A percentile compares a stretch with the other conserved stretches of the same genome.
phyloP scores from a whole-genome alignment of 2,888 invertebrate species.

The Drosophila flavopinicola region DNA sequence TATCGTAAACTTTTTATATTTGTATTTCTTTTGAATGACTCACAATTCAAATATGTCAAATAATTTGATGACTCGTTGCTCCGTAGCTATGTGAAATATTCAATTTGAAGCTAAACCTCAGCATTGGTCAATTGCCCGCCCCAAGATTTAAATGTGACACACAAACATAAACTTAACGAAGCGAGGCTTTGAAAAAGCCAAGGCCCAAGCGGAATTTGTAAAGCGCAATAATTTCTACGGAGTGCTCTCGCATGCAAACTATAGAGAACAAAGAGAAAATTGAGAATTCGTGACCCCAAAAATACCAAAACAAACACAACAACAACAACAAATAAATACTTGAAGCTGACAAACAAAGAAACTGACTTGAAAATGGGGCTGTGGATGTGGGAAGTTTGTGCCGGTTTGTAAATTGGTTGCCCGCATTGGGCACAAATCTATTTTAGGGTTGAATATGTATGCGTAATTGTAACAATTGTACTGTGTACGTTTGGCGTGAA shows the following conservation, averaged over 20 bases:
- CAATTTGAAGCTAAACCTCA: neutral
- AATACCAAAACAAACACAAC: constrained; percentile 26
- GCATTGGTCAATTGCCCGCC: neutral
- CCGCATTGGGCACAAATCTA: constrained; percentile 13
- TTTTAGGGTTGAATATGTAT: constrained; percentile 6
- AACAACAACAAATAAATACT: constrained; percentile 14
- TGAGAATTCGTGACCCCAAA: constrained; percentile 53
- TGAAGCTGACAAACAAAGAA: constrained; percentile 39
- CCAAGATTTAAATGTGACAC: constrained; percentile 1
- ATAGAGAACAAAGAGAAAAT: constrained; percentile 52
- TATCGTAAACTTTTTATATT: constrained; percentile 16
- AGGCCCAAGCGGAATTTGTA: constrained; percentile 3
- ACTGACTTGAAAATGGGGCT: constrained; percentile 20
- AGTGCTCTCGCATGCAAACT: constrained; percentile 34
- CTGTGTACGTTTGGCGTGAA: neutral
- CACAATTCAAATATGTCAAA: constrained; percentile 23
- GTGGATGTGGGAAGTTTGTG: constrained; percentile 12
- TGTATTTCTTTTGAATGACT: constrained; percentile 27
- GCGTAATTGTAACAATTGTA: neutral
- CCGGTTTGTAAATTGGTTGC: constrained; percentile 12
- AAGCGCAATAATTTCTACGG: constrained; percentile 33
- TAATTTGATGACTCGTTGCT: neutral
- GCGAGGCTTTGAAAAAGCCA: constrained; percentile 5
- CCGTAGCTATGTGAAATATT: neutral
- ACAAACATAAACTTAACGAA: constrained; percentile 20